These are phyloP conservation scores for Lutjanus erythropterus DNA, from an alignment of 2,113 vertebrate species.

Conservation along the genomic window DNA sequence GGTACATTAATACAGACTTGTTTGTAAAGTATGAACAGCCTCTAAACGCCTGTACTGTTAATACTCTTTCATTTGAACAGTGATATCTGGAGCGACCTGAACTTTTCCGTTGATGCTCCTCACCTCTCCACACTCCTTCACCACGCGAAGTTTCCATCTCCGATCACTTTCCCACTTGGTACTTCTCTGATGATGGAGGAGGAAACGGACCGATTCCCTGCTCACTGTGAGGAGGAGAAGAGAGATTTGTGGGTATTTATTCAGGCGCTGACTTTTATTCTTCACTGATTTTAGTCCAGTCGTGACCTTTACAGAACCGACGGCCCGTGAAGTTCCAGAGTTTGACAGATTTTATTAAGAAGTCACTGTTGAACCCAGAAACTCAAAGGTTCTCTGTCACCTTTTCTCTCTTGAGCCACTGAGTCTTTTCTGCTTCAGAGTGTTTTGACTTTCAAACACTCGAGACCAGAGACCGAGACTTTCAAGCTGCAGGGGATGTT, in stretches of 20 bases:
- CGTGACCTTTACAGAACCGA: not conserved
- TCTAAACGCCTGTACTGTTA: too few relatives aligned
- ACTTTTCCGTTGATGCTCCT: not conserved
- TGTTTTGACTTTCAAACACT: not conserved
- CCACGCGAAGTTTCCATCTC: slow-evolving; percentile 99
- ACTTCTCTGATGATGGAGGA: slow-evolving; percentile 94
- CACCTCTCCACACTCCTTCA: slow-evolving; percentile 97
- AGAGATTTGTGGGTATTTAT: too few relatives aligned
- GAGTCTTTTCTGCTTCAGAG: not conserved
- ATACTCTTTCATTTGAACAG: too few relatives aligned
- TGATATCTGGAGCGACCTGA: too few relatives aligned
- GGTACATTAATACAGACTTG: too few relatives aligned
- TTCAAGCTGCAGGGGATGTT: not conserved
- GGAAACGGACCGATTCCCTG: slow-evolving; percentile 90
- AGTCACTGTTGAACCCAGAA: not conserved
- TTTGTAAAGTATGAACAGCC: too few relatives aligned
- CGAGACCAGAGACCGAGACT: not conserved
- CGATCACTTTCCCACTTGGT: slow-evolving; percentile 97
- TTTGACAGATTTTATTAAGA: not conserved
- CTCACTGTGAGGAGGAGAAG: slow-evolving; percentile 83
- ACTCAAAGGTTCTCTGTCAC: not conserved
- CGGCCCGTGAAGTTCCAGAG: too few relatives aligned
- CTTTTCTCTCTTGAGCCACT: not conserved
- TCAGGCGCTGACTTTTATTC: not conserved
- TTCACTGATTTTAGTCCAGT: too few relatives aligned